phyloP scores from a whole-genome alignment of 1,140 invertebrate species.

The Linepithema humile region DNA sequence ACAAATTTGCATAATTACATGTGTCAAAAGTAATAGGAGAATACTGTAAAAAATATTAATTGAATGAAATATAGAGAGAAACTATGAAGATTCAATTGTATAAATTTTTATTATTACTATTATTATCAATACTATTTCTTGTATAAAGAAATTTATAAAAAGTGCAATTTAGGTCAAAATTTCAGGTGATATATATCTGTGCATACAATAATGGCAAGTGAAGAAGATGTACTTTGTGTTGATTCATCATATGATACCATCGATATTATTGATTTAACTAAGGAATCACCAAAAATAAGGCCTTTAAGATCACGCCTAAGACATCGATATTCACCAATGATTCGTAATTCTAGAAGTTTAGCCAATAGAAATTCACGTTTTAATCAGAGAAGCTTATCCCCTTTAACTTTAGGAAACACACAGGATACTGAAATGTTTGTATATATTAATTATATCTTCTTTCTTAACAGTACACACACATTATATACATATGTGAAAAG shows the following conservation, averaged over 20 bases:
- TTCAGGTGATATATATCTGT: no score
- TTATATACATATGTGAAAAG: background rate
- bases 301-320: background rate
- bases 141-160: no score
- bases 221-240: no score
- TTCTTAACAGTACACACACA: background rate
- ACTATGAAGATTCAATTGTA: no score
- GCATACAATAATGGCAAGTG: no score
- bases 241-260: constrained; percentile 22
- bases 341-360: background rate
- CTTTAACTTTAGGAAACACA: background rate
- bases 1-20: no score
- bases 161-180: no score
- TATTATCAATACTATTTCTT: no score
- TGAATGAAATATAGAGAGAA: no score
- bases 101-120: no score
- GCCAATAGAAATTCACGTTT: background rate
- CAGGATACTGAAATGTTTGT: background rate
- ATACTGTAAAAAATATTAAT: no score
- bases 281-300: constrained; percentile 58
- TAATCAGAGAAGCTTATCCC: background rate
- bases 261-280: constrained; percentile 71
- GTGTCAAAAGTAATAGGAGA: no score
- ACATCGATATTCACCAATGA: background rate
- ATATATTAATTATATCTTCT: background rate